A percentile compares a stretch with the other conserved stretches of the same genome.
Conservation (phyloP, 2,113 vertebrate species). For the Dipodomys stephensi region DNA sequence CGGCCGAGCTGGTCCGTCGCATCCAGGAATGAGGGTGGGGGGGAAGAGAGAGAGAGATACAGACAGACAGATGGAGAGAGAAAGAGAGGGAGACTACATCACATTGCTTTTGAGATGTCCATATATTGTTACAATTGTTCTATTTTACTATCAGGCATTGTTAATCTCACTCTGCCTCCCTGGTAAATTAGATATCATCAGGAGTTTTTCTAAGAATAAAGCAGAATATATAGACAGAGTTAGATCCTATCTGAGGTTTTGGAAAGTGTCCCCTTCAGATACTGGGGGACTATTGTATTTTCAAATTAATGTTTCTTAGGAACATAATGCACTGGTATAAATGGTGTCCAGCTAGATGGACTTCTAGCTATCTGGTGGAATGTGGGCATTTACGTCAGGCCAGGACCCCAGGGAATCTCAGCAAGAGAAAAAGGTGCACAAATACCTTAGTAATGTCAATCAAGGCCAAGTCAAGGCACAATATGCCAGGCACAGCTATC, state of each 20-base stretch:
- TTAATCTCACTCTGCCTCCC: neutral
- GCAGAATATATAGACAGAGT: neutral
- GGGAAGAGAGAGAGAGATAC: neutral
- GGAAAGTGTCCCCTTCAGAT: neutral
- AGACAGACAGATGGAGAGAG: neutral
- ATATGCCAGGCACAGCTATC: rapidly evolving
- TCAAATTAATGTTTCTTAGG: neutral
- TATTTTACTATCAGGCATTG: neutral
- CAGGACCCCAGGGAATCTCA: neutral
- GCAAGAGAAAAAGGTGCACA: neutral
- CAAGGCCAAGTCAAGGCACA: rapidly evolving
- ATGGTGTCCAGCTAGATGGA: neutral
- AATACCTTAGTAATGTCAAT: neutral
- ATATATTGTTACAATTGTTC: neutral
- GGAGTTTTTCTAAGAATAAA: neutral
- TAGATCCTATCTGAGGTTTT: neutral
- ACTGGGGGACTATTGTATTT: neutral
- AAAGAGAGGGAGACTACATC: neutral
- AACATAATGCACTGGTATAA: neutral
- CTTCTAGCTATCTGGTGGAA: neutral
- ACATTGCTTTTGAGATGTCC: neutral
- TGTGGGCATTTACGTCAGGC: neutral
- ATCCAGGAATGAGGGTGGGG: no score
- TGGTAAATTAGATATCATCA: neutral
- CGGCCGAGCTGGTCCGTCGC: no score